Conservation (phyloP, 2,797 vertebrate genomes). For the Cuculus canorus region DNA sequence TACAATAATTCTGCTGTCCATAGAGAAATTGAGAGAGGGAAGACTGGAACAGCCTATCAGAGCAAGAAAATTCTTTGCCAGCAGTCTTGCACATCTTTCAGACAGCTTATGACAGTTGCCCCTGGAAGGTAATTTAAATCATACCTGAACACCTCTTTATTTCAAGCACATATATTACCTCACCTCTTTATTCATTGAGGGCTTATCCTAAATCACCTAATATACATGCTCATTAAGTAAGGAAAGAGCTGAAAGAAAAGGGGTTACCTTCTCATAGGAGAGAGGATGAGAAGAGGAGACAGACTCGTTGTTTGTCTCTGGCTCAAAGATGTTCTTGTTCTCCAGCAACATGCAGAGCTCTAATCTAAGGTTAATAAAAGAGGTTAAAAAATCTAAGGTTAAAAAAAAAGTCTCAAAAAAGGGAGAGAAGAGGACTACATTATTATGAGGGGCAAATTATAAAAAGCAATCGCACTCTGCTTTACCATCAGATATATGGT, state of each 20-base stretch:
- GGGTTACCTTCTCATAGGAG: conserved; percentile 16
- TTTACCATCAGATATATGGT: neutral
- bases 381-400: no score
- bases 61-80: neutral
- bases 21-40: neutral
- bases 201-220: neutral
- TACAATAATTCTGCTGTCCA: neutral
- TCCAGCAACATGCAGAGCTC: conserved; percentile 52
- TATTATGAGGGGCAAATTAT: neutral
- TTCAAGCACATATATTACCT: neutral
- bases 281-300: neutral
- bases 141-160: neutral
- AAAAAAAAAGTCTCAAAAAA: neutral
- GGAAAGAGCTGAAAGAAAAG: neutral
- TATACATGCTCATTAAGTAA: neutral
- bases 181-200: neutral
- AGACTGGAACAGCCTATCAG: neutral
- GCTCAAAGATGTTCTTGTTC: conserved; percentile 49
- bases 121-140: neutral
- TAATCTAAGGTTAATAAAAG: neutral
- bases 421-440: neutral
- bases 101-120: neutral
- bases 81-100: neutral
- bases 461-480: neutral
- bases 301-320: neutral